phyloP scores from a whole-genome alignment of 2,888 invertebrate species.

The Hybos culiciformis region DNA sequence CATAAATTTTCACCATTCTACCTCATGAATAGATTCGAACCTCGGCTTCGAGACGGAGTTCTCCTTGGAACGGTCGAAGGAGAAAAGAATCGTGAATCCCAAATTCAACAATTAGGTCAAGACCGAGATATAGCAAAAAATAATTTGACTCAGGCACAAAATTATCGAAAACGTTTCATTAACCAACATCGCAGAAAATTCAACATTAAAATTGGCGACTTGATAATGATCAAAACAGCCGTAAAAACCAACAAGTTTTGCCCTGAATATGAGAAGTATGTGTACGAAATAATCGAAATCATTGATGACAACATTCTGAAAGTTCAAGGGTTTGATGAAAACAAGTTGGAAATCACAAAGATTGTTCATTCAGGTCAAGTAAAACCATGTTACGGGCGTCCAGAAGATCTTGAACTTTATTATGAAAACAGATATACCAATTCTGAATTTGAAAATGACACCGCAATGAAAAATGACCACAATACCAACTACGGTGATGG shows the following conservation, averaged over 20 bases:
- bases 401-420: no score
- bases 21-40: conserved; percentile 1
- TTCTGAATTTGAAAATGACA: no score
- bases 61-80: neutral
- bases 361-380: neutral
- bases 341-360: neutral
- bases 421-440: no score
- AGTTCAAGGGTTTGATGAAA: neutral
- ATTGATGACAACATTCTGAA: neutral
- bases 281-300: neutral
- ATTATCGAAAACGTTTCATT: neutral
- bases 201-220: neutral
- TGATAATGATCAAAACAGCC: neutral
- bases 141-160: neutral
- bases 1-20: neutral
- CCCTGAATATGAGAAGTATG: neutral
- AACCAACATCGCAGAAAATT: neutral
- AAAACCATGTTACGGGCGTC: neutral
- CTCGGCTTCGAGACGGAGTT: neutral
- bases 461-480: no score
- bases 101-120: neutral
- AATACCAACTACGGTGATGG: no score
- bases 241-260: neutral
- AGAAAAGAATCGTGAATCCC: neutral
- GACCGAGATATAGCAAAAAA: neutral